Percentiles rank a stretch among this genome's conserved stretches.
These are phyloP conservation scores for Mercenaria mercenaria DNA, from an alignment of 1,140 invertebrate species.

Conservation along the genomic window DNA sequence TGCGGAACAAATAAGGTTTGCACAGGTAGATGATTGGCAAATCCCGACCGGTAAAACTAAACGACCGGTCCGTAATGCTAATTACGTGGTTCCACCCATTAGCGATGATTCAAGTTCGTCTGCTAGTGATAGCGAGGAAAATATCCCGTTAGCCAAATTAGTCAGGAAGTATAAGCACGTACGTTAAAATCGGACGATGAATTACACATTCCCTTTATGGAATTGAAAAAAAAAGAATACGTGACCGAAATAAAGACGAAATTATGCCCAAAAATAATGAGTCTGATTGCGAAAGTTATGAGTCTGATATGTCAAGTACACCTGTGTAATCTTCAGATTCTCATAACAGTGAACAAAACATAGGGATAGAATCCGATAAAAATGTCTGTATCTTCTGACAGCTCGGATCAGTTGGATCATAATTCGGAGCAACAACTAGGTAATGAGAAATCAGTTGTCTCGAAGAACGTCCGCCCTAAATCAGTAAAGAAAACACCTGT, in stretches of 20 bases:
- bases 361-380: no score
- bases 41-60: not conserved
- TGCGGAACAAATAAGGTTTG: not conserved
- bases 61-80: not conserved
- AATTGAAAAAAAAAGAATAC: not conserved
- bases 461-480: not conserved
- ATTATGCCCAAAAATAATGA: not conserved
- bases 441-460: no score
- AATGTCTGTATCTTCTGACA: not conserved
- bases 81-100: not conserved
- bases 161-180: not conserved
- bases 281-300: not conserved
- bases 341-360: no score
- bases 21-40: not conserved
- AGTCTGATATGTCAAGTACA: not conserved
- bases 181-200: not conserved
- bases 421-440: no score
- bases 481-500: constrained; percentile 21
- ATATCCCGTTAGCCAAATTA: not conserved
- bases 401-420: no score
- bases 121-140: not conserved
- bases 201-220: not conserved
- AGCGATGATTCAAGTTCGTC: not conserved
- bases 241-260: not conserved
- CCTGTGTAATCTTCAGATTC: no score